A percentile compares a stretch with the other conserved stretches of the same genome.
These are phyloP conservation scores for Serilophus lunatus DNA, from an alignment of 2,113 vertebrate species.

Conservation along the genomic window DNA sequence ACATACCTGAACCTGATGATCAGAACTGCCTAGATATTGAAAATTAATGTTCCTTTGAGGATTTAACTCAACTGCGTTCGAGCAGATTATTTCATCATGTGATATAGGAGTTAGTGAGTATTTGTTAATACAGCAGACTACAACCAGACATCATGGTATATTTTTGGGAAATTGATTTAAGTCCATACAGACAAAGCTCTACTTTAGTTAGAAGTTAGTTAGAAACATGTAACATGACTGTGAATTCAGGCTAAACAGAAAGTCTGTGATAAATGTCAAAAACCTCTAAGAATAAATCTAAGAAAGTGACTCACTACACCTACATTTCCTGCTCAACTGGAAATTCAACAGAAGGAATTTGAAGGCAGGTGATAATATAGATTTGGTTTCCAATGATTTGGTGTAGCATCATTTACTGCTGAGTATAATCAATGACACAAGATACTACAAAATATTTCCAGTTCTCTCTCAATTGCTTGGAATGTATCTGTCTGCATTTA, in stretches of 20 bases:
- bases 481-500: not conserved
- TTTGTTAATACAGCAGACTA: not conserved
- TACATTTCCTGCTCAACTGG: not conserved
- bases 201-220: not conserved
- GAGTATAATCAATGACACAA: not conserved
- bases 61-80: not conserved
- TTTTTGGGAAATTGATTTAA: not conserved
- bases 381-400: not conserved
- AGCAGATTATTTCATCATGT: not conserved
- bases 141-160: not conserved
- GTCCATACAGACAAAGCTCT: not conserved
- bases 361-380: rapidly evolving
- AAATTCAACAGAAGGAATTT: not conserved
- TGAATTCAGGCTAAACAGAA: not conserved
- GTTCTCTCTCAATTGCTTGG: not conserved
- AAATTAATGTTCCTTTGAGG: not conserved
- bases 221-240: rapidly evolving
- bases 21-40: not conserved
- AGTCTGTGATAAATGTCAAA: not conserved
- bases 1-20: not conserved
- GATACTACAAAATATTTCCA: not conserved
- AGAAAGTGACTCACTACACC: not conserved
- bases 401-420: not conserved
- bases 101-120: not conserved
- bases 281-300: not conserved